A percentile compares a stretch with the other conserved stretches of the same genome.
phyloP scores from a whole-genome alignment of 2,888 invertebrate genomes.

The Synergus itoensis region DNA sequence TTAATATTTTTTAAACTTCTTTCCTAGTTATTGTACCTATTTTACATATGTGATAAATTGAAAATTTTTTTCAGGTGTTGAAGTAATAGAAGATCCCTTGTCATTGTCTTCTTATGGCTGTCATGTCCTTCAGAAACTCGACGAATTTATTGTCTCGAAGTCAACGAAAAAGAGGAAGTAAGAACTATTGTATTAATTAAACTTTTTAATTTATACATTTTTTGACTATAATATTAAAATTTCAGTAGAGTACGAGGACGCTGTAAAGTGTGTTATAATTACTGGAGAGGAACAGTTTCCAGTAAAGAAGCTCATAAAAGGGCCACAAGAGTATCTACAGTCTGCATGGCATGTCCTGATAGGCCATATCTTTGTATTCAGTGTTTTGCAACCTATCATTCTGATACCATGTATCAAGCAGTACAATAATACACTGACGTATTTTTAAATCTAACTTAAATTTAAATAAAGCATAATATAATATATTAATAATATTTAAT shows the following conservation, averaged over 20 bases:
- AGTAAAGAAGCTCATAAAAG: slow-evolving; percentile 5
- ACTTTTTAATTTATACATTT: background rate
- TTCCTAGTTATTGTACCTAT: background rate
- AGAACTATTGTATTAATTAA: background rate
- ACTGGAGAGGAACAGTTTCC: background rate
- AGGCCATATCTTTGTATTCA: slow-evolving; percentile 10
- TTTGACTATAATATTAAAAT: background rate
- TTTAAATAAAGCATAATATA: background rate
- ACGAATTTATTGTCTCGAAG: background rate
- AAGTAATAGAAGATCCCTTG: background rate
- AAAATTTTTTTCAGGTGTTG: background rate
- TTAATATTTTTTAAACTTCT: background rate
- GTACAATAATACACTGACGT: background rate
- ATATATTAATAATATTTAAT: background rate
- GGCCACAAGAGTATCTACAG: slow-evolving; percentile 15
- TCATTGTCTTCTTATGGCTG: background rate
- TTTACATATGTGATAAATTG: background rate
- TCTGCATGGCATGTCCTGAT: slow-evolving; percentile 24
- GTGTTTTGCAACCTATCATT: slow-evolving; percentile 16
- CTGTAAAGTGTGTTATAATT: slow-evolving; percentile 18
- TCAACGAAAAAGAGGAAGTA: background rate
- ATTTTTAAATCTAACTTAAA: background rate
- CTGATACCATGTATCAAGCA: background rate
- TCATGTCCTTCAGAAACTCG: background rate
- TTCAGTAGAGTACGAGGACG: slow-evolving; percentile 23